phyloP scores from a whole-genome alignment of 2,888 invertebrate genomes.

The Polia nebulosa region DNA sequence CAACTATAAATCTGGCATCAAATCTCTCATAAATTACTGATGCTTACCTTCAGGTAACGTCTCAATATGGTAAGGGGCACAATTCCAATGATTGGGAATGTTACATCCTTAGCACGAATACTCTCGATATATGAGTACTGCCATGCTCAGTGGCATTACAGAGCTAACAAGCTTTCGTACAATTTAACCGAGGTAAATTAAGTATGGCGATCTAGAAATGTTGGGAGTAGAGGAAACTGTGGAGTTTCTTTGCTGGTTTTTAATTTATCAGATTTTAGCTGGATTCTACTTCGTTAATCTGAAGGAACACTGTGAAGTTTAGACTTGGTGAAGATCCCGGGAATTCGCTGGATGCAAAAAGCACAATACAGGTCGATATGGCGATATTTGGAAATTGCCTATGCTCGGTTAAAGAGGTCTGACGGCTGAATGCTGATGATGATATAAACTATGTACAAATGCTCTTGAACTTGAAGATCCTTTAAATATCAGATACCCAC shows the following conservation, averaged over 20 bases:
- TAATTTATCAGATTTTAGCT: not conserved
- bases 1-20: conserved; percentile 35
- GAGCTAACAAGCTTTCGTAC: conserved; percentile 63
- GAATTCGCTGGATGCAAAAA: not conserved
- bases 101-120: conserved; percentile 65
- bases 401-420: not conserved
- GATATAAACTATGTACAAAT: not conserved
- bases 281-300: no score
- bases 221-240: conserved; percentile 25
- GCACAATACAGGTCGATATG: not conserved
- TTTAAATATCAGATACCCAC: conserved; percentile 38
- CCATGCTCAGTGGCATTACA: conserved; percentile 57
- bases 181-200: conserved; percentile 53
- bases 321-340: not conserved
- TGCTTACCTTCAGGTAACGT: conserved; percentile 55
- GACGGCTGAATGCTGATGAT: not conserved
- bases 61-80: conserved; percentile 68
- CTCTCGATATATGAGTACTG: conserved; percentile 54
- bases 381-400: not conserved
- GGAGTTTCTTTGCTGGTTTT: conserved; percentile 16
- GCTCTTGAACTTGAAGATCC: not conserved
- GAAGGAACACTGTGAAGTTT: not conserved
- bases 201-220: conserved; percentile 49
- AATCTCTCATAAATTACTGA: conserved; percentile 51
- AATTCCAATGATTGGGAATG: conserved; percentile 68